These are phyloP conservation scores for Narcine bancroftii DNA, from an alignment of 2,113 vertebrate genomes.

Conservation along the genomic window DNA sequence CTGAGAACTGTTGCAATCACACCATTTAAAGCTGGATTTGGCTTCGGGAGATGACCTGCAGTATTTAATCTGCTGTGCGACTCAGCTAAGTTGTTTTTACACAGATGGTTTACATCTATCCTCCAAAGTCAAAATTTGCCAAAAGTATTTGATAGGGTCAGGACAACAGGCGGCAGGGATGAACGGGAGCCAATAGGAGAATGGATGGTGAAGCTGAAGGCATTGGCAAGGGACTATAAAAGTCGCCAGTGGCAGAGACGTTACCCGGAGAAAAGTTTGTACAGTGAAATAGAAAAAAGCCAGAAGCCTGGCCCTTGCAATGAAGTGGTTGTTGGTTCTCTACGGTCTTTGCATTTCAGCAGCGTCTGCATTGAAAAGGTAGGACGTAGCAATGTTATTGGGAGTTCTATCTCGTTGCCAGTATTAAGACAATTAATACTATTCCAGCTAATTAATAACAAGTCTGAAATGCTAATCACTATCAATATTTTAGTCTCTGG, in stretches of 20 bases:
- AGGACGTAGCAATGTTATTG: neutral
- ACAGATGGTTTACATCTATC: neutral
- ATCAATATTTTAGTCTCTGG: too few relatives aligned
- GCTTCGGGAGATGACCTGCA: neutral
- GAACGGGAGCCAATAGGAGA: neutral
- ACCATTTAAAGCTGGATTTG: neutral
- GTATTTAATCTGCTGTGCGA: neutral
- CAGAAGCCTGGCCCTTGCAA: neutral
- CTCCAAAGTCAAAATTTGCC: neutral
- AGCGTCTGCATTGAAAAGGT: neutral
- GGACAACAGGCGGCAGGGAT: neutral
- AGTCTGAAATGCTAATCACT: neutral
- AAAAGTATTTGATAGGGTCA: neutral
- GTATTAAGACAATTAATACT: neutral
- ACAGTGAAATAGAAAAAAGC: neutral
- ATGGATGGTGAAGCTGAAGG: neutral
- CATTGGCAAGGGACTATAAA: neutral
- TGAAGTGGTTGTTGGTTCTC: slow-evolving; percentile 2
- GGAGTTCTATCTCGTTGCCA: too few relatives aligned
- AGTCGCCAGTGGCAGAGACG: neutral
- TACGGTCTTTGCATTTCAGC: neutral
- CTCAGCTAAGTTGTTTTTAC: neutral
- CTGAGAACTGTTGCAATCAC: neutral
- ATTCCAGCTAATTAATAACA: neutral
- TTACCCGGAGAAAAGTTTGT: neutral